Conservation (phyloP, 1,140 invertebrate genomes). For the Hirudo medicinalis region DNA sequence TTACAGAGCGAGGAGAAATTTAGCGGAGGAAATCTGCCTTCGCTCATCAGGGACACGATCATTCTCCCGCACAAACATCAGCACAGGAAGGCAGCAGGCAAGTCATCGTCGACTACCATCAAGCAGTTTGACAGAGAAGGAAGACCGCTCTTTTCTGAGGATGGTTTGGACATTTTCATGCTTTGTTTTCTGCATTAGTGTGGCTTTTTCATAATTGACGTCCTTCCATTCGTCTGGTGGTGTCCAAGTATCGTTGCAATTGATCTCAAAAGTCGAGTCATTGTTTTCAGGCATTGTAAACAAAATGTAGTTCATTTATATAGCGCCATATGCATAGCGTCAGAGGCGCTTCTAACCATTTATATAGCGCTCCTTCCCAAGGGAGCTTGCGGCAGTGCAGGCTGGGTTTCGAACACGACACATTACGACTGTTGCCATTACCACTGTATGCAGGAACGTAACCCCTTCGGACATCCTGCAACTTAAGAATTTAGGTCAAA, state of each 20-base stretch:
- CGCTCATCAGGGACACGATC: background rate
- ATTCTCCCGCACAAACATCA: slow-evolving; percentile 13
- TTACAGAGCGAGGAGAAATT: slow-evolving; percentile 10
- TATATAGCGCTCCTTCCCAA: too few relatives aligned
- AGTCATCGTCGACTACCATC: background rate
- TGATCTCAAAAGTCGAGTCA: too few relatives aligned
- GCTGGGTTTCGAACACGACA: too few relatives aligned
- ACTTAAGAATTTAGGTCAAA: background rate
- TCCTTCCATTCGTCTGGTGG: background rate
- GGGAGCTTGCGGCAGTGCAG: too few relatives aligned
- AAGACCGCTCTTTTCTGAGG: background rate
- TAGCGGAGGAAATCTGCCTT: background rate
- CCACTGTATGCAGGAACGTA: too few relatives aligned
- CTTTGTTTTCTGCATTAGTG: background rate
- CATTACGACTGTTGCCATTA: too few relatives aligned
- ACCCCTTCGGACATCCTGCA: too few relatives aligned
- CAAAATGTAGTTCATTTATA: too few relatives aligned
- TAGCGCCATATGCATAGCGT: too few relatives aligned
- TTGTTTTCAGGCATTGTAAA: too few relatives aligned
- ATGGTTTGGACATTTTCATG: background rate
- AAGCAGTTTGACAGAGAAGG: background rate
- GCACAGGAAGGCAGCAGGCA: slow-evolving; percentile 1
- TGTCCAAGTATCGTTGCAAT: too few relatives aligned
- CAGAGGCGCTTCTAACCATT: too few relatives aligned
- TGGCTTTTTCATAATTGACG: background rate